These are phyloP conservation scores for Ctenomys sociabilis DNA, from an alignment of 2,113 vertebrate species.

Conservation along the genomic window DNA sequence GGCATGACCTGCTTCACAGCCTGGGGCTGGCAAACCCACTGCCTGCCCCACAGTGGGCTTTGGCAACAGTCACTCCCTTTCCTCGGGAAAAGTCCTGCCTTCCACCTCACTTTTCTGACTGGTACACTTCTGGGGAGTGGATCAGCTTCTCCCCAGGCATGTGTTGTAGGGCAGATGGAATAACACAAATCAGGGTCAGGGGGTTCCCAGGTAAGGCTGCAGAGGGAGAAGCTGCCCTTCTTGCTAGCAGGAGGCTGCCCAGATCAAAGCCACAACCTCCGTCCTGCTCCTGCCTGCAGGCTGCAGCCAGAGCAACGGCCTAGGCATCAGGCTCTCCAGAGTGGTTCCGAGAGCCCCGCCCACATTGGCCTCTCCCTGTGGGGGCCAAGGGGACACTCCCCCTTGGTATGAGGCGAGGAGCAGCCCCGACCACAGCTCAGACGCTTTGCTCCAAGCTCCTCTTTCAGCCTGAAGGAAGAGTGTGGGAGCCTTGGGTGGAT, in stretches of 20 bases:
- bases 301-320: background rate
- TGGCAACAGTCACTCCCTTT: background rate
- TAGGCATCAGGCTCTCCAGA: background rate
- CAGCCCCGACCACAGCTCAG: fast-evolving
- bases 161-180: background rate
- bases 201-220: background rate
- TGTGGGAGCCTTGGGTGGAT: background rate
- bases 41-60: background rate
- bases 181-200: background rate
- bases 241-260: background rate
- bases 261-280: background rate
- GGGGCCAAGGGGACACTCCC: background rate
- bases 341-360: too few species aligned
- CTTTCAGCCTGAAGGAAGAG: background rate
- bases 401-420: background rate
- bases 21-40: too few species aligned
- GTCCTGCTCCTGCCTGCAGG: background rate
- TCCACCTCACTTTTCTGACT: background rate
- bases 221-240: background rate
- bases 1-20: too few species aligned
- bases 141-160: background rate
- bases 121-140: background rate
- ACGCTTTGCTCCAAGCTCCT: background rate
- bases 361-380: background rate
- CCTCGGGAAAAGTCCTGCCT: background rate